Conservation (phyloP, 2,113 vertebrate species). For the Percopsis transmontana region DNA sequence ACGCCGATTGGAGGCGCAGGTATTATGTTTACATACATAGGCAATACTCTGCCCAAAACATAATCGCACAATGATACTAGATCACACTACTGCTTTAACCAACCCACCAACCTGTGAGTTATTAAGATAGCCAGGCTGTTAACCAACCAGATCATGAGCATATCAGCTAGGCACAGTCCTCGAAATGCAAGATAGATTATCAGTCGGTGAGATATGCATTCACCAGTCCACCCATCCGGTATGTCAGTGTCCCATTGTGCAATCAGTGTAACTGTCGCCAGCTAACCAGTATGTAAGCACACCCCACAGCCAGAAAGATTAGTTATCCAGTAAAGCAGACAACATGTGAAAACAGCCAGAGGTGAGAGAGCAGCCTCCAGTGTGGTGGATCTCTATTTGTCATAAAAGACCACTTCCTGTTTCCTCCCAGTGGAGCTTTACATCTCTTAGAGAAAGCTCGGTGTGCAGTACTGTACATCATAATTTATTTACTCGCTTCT, state of each 20-base stretch:
- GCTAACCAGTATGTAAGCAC: neutral
- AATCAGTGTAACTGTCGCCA: neutral
- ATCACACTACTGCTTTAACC: constrained; percentile 17
- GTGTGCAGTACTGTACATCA: too few species aligned
- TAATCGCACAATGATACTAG: neutral
- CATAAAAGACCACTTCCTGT: too few species aligned
- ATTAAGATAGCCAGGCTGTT: constrained; percentile 1
- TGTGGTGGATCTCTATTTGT: too few species aligned
- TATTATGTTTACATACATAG: neutral
- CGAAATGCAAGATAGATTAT: neutral
- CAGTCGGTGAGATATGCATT: neutral
- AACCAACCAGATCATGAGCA: neutral
- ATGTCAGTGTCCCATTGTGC: neutral
- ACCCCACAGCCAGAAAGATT: neutral
- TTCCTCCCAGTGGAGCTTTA: too few species aligned
- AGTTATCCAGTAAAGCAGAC: neutral
- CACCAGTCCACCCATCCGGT: neutral
- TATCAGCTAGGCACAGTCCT: neutral
- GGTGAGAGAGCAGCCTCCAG: too few species aligned
- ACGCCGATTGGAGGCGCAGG: neutral
- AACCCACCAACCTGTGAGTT: constrained; percentile 22
- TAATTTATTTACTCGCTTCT: too few species aligned
- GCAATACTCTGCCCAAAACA: neutral
- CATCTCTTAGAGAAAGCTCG: too few species aligned
- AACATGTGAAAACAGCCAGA: neutral